Evolutionary conservation across 2,888 invertebrate genomes (phyloP).

Genomic region (Plagodis dolabraria): DNA sequence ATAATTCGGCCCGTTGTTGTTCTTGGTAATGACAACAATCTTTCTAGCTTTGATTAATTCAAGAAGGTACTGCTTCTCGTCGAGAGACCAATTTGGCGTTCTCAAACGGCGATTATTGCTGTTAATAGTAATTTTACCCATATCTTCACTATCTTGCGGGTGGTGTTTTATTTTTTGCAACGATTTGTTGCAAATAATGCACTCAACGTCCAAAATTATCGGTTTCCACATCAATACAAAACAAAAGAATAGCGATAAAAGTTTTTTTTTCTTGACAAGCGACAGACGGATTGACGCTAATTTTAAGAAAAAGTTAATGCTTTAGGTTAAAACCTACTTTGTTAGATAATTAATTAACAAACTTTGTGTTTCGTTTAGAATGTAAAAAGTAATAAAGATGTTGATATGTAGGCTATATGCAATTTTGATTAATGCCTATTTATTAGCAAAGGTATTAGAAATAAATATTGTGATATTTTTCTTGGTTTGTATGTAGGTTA

Average conservation of each 20-base stretch:
- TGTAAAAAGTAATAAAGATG: no score
- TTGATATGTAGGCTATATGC: no score
- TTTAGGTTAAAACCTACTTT: conserved; percentile 22
- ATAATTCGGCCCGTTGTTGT: conserved; percentile 73
- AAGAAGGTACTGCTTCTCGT: conserved; percentile 77
- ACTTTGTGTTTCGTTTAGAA: no score
- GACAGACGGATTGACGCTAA: conserved; percentile 53
- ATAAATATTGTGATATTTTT: no score
- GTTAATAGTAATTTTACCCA: conserved; percentile 69
- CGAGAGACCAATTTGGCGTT: conserved; percentile 77
- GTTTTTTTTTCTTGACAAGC: conserved; percentile 52
- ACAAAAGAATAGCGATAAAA: conserved; percentile 60
- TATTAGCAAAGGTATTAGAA: no score
- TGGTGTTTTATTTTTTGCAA: conserved; percentile 78
- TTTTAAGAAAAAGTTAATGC: conserved; percentile 41
- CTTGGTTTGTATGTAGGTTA: no score
- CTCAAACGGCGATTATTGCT: conserved; percentile 58
- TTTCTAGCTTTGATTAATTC: conserved; percentile 75
- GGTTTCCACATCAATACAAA: conserved; percentile 81
- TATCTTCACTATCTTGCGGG: conserved; percentile 50
- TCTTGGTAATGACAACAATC: conserved; percentile 71
- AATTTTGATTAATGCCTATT: no score
- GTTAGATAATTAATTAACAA: not conserved
- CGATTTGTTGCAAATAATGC: conserved; percentile 81
- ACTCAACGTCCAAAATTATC: conserved; percentile 79